Base-by-base conservation (phyloP, 2,113 vertebrate genomes). In the Pipa parva region DNA sequence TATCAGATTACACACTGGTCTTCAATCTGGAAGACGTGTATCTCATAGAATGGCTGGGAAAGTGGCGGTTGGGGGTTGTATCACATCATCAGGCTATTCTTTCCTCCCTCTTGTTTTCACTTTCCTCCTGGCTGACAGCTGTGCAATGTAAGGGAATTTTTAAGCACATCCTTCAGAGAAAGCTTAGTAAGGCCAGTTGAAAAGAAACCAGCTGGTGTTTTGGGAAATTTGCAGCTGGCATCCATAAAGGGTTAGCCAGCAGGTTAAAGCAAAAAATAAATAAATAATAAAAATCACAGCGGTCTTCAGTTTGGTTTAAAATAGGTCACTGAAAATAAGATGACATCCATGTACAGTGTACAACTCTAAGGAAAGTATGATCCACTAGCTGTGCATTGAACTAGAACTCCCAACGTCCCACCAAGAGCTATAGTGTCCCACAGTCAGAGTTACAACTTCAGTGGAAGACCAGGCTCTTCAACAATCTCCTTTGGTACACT, bases 71-170 rank as follows among this genome's bases (percentile, higher is more conserved):
- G 29, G 55, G 10, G 55, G 29, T 18, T 58, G 55, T 18, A 36
- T 13, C 21, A 20, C 46, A 51, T 37, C 18, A 24, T n/a, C 46
- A 63, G 7, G 1, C 61, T 63, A 5, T 13, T 31, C 28, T 22
- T 48, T 45, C 61, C 61, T 24, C 27, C 21, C 55, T 58, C 28
- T 21, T 58, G 55, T 58, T 58, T 58, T 58, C 54, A 29, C 54
- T 56, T 56, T 56, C 25, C 55, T 51, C 24, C 46, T 15, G 45
- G 18, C 11, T 50, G 60, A 33, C 60, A 63, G 60, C 60, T 63
- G 60, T 63, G 60, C 60, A 50, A 26, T 29, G 60, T 63, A 63
- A 51, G 60, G 60, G 60, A 51, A 63, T 63, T 50, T 63, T 22
- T 58, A 37, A 58, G 55, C 55, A 58, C 55, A 37, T 58, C 55